These are phyloP conservation scores for Melanotaenia boesemani DNA, from an alignment of 2,797 vertebrate species.

Conservation along the genomic window DNA sequence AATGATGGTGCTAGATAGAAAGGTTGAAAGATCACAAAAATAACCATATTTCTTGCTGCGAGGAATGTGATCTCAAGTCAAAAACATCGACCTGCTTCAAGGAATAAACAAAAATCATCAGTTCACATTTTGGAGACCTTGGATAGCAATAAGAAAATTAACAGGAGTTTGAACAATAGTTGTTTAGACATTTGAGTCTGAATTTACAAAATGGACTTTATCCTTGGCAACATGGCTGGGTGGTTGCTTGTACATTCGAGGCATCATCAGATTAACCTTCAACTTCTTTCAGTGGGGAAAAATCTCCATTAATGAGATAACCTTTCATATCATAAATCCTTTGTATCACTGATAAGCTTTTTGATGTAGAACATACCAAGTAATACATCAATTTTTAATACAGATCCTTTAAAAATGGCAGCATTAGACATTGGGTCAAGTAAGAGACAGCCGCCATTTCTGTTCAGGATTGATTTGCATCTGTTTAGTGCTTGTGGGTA, in stretches of 20 bases:
- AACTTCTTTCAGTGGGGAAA: not conserved
- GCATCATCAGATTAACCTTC: not conserved
- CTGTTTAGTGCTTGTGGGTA: conserved; percentile 40
- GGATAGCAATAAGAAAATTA: not conserved
- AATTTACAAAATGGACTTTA: not conserved
- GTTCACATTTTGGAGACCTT: not conserved
- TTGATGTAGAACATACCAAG: conserved; percentile 33
- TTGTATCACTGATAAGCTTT: conserved; percentile 26
- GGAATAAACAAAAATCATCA: not conserved
- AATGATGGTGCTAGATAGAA: not conserved
- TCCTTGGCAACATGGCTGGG: not conserved
- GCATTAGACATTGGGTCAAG: conserved; percentile 40
- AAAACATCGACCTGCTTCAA: not conserved
- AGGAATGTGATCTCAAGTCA: not conserved
- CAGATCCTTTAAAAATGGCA: conserved; percentile 42
- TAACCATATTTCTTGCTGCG: not conserved
- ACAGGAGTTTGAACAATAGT: not conserved
- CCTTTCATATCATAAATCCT: conserved; percentile 28
- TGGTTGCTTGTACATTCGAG: not conserved
- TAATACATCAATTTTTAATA: conserved; percentile 28
- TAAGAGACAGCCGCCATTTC: conserved; percentile 48
- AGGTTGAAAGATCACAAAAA: not conserved
- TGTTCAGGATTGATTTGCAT: conserved; percentile 62
- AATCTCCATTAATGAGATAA: conserved; percentile 27
- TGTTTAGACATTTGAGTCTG: conserved; percentile 2